Conservation (phyloP, 2,888 invertebrate genomes). For the Helicoverpa assulta region DNA sequence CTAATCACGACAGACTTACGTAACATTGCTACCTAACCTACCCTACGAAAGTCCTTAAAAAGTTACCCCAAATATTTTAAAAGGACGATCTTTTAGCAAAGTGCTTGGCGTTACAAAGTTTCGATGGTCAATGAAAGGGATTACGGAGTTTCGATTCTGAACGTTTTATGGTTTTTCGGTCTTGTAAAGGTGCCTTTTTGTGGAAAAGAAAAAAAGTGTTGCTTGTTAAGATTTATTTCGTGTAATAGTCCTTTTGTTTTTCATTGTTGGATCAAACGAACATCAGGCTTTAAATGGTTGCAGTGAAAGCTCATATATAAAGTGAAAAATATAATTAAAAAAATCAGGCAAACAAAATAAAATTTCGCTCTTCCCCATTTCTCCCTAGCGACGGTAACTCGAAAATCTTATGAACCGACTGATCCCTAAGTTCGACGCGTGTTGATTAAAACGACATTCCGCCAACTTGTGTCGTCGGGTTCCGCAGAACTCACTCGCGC, state of each 20-base stretch:
- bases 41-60: not conserved
- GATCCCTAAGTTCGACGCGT: conserved; percentile 63
- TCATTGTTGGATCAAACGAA: not conserved
- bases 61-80: conserved; percentile 8
- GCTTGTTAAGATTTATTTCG: not conserved
- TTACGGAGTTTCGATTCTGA: not conserved
- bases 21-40: no score
- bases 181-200: conserved; percentile 2
- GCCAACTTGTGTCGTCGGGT: conserved; percentile 63
- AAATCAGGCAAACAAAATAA: conserved; percentile 23
- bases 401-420: conserved; percentile 30
- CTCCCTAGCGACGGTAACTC: conserved; percentile 39
- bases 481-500: conserved; percentile 62
- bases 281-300: no score
- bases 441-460: conserved; percentile 81
- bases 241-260: not conserved
- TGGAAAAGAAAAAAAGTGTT: not conserved
- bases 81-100: conserved; percentile 12
- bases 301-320: not conserved
- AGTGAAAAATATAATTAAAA: not conserved
- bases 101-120: conserved; percentile 27
- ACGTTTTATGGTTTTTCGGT: conserved; percentile 8
- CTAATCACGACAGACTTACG: no score
- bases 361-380: conserved; percentile 1
- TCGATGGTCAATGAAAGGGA: conserved; percentile 28